phyloP scores from a whole-genome alignment of 2,113 vertebrate species.

The Eretmochelys imbricata region DNA sequence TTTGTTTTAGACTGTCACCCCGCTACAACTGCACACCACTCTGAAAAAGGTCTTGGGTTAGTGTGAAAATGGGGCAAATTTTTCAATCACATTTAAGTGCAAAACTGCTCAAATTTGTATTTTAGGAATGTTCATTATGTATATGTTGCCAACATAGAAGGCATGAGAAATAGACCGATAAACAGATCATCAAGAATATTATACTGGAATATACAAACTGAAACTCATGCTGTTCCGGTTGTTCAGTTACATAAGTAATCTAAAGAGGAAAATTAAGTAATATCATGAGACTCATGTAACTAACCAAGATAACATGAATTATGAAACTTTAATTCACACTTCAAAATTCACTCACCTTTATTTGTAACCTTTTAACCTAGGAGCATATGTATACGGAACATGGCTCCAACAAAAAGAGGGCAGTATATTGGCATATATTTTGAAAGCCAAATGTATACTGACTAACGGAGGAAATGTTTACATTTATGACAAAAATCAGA shows the following conservation, averaged over 20 bases:
- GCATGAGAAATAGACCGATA: background rate
- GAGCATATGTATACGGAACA: background rate
- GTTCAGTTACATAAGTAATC: background rate
- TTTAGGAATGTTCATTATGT: background rate
- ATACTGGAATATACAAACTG: background rate
- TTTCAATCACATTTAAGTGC: background rate
- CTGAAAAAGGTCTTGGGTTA: background rate
- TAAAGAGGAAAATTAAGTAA: background rate
- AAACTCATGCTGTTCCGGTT: background rate
- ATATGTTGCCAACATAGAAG: background rate
- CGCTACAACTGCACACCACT: fast-evolving
- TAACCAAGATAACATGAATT: background rate
- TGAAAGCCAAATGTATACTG: background rate
- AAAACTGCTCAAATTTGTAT: background rate
- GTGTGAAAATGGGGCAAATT: background rate
- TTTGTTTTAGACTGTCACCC: background rate
- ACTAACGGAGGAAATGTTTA: background rate
- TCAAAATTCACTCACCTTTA: background rate
- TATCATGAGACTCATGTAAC: background rate
- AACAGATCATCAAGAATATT: background rate
- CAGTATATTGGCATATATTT: background rate
- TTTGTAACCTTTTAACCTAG: background rate
- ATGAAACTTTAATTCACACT: background rate
- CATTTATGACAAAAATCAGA: background rate
- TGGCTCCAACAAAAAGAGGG: background rate